These are phyloP conservation scores for Lipophrys pholis DNA, from an alignment of 2,113 vertebrate species.

Conservation along the genomic window DNA sequence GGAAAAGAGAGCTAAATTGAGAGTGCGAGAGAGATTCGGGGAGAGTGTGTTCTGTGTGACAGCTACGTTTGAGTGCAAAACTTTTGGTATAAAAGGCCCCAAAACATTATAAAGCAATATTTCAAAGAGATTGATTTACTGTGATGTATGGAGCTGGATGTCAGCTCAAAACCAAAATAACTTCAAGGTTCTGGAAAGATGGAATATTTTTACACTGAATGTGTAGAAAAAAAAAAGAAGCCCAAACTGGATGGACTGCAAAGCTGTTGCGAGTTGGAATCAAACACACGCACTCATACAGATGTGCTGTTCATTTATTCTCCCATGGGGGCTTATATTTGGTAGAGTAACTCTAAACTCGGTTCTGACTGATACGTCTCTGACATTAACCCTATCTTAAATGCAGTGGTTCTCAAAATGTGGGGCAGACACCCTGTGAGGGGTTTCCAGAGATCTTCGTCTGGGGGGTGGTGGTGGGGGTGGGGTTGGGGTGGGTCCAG, in stretches of 20 bases:
- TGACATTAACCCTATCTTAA: no score
- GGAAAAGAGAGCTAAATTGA: conserved; percentile 9
- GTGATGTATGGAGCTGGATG: conserved; percentile 5
- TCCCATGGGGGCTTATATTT: no score
- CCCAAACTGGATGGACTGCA: not conserved
- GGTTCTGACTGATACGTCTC: no score
- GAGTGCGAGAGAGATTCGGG: conserved; percentile 16
- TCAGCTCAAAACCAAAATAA: conserved; percentile 9
- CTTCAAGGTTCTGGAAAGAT: not conserved
- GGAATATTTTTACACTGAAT: not conserved
- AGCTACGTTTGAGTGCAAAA: not conserved
- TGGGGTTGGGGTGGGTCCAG: no score
- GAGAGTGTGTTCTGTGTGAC: conserved; percentile 1
- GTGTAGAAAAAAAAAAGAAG: not conserved
- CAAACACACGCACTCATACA: not conserved
- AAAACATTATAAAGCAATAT: conserved; percentile 14
- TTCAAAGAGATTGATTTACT: conserved; percentile 21
- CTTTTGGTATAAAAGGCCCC: conserved; percentile 1
- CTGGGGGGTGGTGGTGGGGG: no score
- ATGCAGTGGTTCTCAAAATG: no score
- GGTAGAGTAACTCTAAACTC: no score
- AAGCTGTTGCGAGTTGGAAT: conserved; percentile 1
- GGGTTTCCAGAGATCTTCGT: no score
- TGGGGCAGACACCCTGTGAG: no score
- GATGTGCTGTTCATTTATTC: no score